These are phyloP conservation scores for Pithys albifrons DNA, from an alignment of 2,113 vertebrate species.

Conservation along the genomic window DNA sequence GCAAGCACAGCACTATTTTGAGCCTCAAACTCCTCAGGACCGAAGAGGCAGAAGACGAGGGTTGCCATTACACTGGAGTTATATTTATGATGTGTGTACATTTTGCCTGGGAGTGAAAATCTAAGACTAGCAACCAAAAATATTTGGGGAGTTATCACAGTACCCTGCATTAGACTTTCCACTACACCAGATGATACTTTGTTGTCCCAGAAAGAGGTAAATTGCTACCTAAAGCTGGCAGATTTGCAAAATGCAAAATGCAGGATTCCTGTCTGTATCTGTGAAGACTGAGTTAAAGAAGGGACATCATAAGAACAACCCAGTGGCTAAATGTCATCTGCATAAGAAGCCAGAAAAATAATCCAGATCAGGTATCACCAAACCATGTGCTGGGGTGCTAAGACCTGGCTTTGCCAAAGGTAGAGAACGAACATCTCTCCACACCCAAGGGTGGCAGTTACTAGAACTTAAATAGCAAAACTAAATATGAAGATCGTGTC, in stretches of 20 bases:
- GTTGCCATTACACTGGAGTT: neutral
- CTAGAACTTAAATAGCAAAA: neutral
- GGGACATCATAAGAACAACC: neutral
- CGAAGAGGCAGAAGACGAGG: neutral
- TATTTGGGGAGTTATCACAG: neutral
- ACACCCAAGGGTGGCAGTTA: neutral
- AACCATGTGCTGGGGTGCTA: neutral
- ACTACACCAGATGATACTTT: neutral
- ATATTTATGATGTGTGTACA: neutral
- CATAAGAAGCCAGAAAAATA: neutral
- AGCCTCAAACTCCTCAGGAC: neutral
- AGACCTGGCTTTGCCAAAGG: neutral
- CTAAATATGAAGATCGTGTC: neutral
- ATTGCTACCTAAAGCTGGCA: neutral
- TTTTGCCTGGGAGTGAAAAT: slow-evolving; percentile 5
- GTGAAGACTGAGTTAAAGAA: neutral
- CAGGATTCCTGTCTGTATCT: neutral
- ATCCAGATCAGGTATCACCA: neutral
- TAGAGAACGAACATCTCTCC: neutral
- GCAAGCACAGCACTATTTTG: slow-evolving; percentile 28
- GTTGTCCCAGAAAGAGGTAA: neutral
- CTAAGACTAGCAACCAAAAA: neutral
- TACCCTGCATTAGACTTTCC: neutral
- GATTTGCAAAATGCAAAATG: neutral
- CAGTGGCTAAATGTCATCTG: neutral